Evolutionary conservation across 37 sponge, comb jelly and placozoan species (phyloP), one percentile per base, ranked within the genome.

Genomic region (Petrosia ficiformis): DNA sequence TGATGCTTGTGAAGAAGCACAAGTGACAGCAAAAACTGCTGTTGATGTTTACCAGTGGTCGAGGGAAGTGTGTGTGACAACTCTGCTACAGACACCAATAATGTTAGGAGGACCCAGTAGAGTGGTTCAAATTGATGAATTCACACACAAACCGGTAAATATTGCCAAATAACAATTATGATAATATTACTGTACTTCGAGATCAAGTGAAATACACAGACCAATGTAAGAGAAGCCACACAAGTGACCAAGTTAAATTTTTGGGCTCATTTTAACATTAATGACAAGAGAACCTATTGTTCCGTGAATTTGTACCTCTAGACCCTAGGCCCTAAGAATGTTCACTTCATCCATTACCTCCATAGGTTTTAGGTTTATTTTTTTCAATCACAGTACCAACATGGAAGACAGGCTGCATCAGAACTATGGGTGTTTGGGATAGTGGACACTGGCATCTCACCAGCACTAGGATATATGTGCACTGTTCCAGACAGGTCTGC

Each of bases 391-490:
- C 28, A 61, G 63, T 5, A 61, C 26, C 63, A 61, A 5, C 14
- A 29, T 5, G 63, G 63, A 61, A 6, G 63, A 26, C 14, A 24
- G 4, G n/a, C 63, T 61, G n/a, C 14, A n/a, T 26, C 11, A 5
- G 26, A 61, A n/a, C 26, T 61, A 5, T 61, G 63, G 63, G 63
- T 61, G 26, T 61, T 61, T 61, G 63, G 63, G n/a, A 79, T 87
- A 73, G 80, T 83, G 28, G 84, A 87, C 60, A 78, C 77, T n/a
- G 48, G 61, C 2, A 24, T 2, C 5, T 1, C 34, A 4, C 85
- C 85, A 8, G 72, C 81, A n/a, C 57, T 79, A 10, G 87, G 87
- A 14, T 90, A 86, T 71, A 86, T 86, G 83, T 66, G 81, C 42
- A 44, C 87, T 3, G 92, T 91, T 0, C 70, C 26, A 2, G 2